phyloP scores from a whole-genome alignment of 2,113 vertebrate species.

The mouse (Mus musculus) region GRCm39 chr15:10708001-10708500 shows the following conservation, averaged over 20 bases:
- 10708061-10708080: background rate
- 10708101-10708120: background rate
- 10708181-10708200: background rate
- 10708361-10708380: constrained; percentile 31
- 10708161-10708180: background rate
- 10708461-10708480: constrained; percentile 30
- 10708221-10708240: background rate
- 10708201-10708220: background rate
- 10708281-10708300: background rate
- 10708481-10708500: background rate
- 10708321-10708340: background rate
- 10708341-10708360: background rate
- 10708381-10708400: background rate
- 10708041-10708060: background rate
- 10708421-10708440: background rate
- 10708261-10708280: background rate
- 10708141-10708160: background rate
- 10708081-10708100: background rate
- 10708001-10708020: background rate
- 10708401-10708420: background rate
- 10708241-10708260: background rate
- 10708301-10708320: background rate
- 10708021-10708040: background rate
- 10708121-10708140: background rate
- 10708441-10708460: background rate